Evolutionary conservation across 2,888 invertebrate genomes (phyloP).

Genomic region (Drepana falcataria): DNA sequence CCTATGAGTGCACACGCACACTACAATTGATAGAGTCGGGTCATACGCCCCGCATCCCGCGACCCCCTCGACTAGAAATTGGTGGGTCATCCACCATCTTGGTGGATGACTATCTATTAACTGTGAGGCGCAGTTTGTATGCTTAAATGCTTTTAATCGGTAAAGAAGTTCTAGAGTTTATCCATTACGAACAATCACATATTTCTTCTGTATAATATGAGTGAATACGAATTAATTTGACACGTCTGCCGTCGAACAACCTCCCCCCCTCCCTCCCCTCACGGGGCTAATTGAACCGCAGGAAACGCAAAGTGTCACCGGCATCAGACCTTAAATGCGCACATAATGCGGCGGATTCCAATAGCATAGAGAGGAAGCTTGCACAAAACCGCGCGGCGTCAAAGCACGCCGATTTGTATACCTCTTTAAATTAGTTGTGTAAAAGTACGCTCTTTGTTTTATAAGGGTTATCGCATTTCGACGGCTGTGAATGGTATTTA

Average conservation of each 20-base stretch:
- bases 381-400: constrained; percentile 30
- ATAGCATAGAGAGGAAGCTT: constrained; percentile 27
- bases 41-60: too few species aligned
- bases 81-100: too few species aligned
- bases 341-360: constrained; percentile 53
- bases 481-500: constrained; percentile 2
- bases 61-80: too few species aligned
- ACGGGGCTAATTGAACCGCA: constrained; percentile 56
- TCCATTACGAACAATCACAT: too few species aligned
- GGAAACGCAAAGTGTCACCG: constrained; percentile 62
- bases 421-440: constrained; percentile 11
- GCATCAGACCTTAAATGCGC: constrained; percentile 58
- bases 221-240: background rate
- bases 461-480: constrained; percentile 48
- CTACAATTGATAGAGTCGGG: too few species aligned
- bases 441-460: constrained; percentile 14
- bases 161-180: too few species aligned
- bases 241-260: constrained; percentile 3
- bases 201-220: too few species aligned
- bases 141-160: too few species aligned
- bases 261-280: constrained; percentile 17
- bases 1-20: too few species aligned
- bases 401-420: constrained; percentile 48
- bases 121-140: too few species aligned
- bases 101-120: too few species aligned